Percentiles rank a stretch among this genome's conserved stretches.
Evolutionary conservation across 2,113 vertebrate genomes (phyloP).

Genomic region (Corydoras sp.): DNA sequence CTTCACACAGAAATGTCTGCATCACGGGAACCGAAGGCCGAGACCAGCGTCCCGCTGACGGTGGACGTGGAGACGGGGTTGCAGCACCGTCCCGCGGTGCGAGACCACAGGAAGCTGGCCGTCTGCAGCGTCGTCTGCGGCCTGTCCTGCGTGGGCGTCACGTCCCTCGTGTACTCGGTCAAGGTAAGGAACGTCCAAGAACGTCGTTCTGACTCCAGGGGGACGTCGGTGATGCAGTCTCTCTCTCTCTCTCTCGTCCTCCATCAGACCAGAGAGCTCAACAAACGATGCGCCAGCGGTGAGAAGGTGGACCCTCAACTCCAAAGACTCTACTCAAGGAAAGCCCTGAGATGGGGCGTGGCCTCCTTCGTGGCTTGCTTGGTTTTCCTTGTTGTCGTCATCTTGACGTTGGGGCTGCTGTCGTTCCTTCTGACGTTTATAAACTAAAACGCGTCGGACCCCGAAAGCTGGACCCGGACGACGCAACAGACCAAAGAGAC

Average conservation of each 20-base stretch:
- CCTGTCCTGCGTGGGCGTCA: conserved; percentile 69
- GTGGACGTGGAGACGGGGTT: neutral
- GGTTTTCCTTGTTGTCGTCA: conserved; percentile 46
- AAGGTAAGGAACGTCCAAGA: conserved; percentile 50
- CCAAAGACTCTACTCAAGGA: conserved; percentile 47
- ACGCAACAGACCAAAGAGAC: neutral
- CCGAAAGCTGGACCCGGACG: neutral
- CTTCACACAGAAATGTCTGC: neutral
- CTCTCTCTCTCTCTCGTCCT: neutral
- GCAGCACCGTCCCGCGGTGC: neutral
- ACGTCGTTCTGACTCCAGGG: no score
- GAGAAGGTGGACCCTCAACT: neutral
- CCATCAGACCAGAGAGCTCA: conserved; percentile 53
- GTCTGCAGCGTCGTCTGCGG: conserved; percentile 77
- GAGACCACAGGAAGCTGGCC: conserved; percentile 62
- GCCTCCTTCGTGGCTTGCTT: conserved; percentile 62
- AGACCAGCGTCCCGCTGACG: neutral
- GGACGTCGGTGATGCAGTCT: neutral
- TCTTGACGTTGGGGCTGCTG: conserved; percentile 55
- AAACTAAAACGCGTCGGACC: conserved; percentile 48
- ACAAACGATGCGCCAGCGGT: conserved; percentile 25
- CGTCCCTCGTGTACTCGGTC: conserved; percentile 68
- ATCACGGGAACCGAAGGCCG: no score
- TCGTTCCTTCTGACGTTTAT: conserved; percentile 68
- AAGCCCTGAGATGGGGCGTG: conserved; percentile 53